Evolutionary conservation across 2,113 vertebrate genomes (phyloP), one percentile per base, ranked within the genome.

Genomic region (Isurus oxyrinchus): DNA sequence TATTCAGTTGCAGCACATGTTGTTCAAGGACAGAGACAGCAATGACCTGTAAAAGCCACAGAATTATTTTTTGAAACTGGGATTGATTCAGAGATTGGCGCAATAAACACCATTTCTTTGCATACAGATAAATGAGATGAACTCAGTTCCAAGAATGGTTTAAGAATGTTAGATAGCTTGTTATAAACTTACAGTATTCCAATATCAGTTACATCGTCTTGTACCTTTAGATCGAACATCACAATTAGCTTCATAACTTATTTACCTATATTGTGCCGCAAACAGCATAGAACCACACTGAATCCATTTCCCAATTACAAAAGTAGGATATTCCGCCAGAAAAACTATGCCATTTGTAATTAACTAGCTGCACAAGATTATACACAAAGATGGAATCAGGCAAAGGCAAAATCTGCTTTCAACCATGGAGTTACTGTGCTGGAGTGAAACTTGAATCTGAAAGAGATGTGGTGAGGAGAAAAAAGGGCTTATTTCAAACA

Each of bases 1-100:
- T 72, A 76, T 95, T 95, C 25, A 35, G 67, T 72, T 95, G 94
- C 94, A 95, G 66, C 66, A 95, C 13, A 53, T 72, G 44, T 31
- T 95, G 44, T 72, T 72, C 94, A 72, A 95, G 49, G 66, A 72
- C 66, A 40, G 94, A n/a, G 67, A 72, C 57, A 63, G 59, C 55
- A 59, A 19, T 59, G 88, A 61, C 55, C 11, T 35, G 31, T 7
- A 19, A 94, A 72, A 72, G 67, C 44, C 55, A 72, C 69, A 8
- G 27, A 95, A 94, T 63, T 63, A 23, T 91, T 94, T 49, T 87
- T 13, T 88, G 31, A 31, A 88, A 57, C 53, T 35, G 25, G 86
- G 61, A 94, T 44, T 67, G 59, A 67, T 94, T 66, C 93, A 67
- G 61, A 14, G 44, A 31, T 67, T 23, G 21, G 66, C 67, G 61